Conservation (phyloP, 2,797 vertebrate genomes). For the Sebastes nivosus region DNA sequence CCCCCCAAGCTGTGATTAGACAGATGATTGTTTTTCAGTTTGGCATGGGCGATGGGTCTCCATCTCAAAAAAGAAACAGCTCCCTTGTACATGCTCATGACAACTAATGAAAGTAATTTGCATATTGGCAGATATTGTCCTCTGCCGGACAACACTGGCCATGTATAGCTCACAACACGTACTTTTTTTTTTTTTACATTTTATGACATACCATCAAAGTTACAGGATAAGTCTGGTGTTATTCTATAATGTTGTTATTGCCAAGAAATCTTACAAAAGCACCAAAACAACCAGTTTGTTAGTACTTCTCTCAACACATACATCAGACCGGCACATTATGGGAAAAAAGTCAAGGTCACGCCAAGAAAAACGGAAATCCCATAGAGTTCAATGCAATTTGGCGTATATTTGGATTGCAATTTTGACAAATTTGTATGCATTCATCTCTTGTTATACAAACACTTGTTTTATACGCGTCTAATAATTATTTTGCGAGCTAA, state of each 20-base stretch:
- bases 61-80: background rate
- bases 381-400: too few species aligned
- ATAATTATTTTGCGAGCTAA: background rate
- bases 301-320: background rate
- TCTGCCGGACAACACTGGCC: background rate
- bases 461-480: too few species aligned
- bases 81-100: background rate
- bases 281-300: background rate
- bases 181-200: background rate
- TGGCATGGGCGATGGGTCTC: background rate
- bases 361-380: too few species aligned
- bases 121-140: background rate
- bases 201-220: background rate
- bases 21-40: background rate
- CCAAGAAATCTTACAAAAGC: background rate
- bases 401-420: too few species aligned
- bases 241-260: background rate
- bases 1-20: background rate
- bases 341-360: too few species aligned
- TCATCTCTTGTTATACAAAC: too few species aligned
- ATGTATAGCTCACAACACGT: background rate
- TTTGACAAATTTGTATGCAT: too few species aligned
- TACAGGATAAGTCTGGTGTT: background rate
- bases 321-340: too few species aligned
- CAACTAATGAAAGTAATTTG: background rate